A percentile compares a stretch with the other conserved stretches of the same genome.
Evolutionary conservation across 2,113 vertebrate genomes (phyloP).

Genomic region (Rattus rattus): DNA sequence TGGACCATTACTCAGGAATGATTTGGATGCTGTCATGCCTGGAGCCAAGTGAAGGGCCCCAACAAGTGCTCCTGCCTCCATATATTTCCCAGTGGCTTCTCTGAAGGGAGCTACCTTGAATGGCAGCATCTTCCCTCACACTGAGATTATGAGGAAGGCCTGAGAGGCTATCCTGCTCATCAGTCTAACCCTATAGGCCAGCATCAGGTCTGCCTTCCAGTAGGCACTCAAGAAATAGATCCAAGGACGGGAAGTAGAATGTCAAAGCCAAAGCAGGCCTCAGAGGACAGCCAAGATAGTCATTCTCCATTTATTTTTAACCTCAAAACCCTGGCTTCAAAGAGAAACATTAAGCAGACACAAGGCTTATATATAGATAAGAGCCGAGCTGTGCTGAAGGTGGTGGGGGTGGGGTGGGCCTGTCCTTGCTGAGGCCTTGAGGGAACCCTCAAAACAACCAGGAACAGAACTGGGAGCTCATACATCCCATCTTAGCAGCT

Average conservation of each 20-base stretch:
- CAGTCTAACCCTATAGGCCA: neutral
- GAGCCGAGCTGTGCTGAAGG: slow-evolving; percentile 20
- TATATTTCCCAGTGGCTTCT: neutral
- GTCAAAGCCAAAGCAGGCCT: slow-evolving; percentile 63
- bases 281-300: slow-evolving; percentile 54
- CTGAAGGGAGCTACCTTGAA: neutral
- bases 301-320: slow-evolving; percentile 72
- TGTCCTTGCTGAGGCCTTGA: neutral
- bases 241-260: slow-evolving; percentile 52
- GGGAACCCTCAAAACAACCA: neutral
- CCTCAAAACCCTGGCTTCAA: slow-evolving; percentile 69
- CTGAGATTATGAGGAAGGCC: neutral
- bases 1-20: neutral
- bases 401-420: neutral
- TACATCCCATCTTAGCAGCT: neutral
- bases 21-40: neutral
- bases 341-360: slow-evolving; percentile 49
- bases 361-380: slow-evolving; percentile 11
- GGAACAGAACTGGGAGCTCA: neutral
- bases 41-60: neutral
- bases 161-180: accelerated
- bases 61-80: neutral
- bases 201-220: neutral
- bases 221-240: slow-evolving; percentile 35
- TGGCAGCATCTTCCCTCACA: neutral